Conservation (phyloP, 1,140 invertebrate species). For the Maniola jurtina region DNA sequence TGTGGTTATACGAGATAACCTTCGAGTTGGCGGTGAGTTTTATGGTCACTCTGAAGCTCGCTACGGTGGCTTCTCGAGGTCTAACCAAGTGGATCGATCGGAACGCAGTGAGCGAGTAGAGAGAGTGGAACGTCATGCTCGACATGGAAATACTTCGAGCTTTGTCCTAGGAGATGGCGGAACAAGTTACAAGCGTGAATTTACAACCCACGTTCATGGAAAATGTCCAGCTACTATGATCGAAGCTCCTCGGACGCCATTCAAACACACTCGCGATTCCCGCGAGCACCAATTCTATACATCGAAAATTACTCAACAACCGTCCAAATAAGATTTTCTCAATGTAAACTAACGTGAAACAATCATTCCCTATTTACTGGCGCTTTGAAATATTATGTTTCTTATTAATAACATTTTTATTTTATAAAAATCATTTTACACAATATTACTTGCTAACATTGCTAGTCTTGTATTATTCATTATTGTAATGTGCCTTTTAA, state of each 20-base stretch:
- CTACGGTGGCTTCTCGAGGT: constrained; percentile 83
- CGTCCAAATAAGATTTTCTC: constrained; percentile 31
- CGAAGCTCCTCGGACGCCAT: constrained; percentile 85
- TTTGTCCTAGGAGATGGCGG: constrained; percentile 85
- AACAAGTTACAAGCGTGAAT: constrained; percentile 89
- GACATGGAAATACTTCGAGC: constrained; percentile 84
- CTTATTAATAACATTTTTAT: constrained; percentile 32
- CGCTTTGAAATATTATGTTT: constrained; percentile 22
- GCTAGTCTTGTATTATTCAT: constrained; percentile 48
- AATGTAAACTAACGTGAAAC: constrained; percentile 27
- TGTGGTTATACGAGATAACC: constrained; percentile 81
- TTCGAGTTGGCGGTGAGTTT: constrained; percentile 84
- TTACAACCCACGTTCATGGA: constrained; percentile 82
- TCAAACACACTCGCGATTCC: constrained; percentile 89
- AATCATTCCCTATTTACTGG: constrained; percentile 53
- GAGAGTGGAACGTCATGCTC: constrained; percentile 76
- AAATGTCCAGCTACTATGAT: constrained; percentile 89
- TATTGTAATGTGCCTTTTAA: constrained; percentile 51
- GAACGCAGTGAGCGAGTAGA: constrained; percentile 72
- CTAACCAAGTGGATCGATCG: constrained; percentile 71
- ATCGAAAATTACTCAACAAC: constrained; percentile 75
- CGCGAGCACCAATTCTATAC: constrained; percentile 91
- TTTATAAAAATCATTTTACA: constrained; percentile 32
- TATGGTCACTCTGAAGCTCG: constrained; percentile 82
- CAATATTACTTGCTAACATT: constrained; percentile 45